Conservation (phyloP, 2,888 invertebrate genomes). For the Erebia palarica region DNA sequence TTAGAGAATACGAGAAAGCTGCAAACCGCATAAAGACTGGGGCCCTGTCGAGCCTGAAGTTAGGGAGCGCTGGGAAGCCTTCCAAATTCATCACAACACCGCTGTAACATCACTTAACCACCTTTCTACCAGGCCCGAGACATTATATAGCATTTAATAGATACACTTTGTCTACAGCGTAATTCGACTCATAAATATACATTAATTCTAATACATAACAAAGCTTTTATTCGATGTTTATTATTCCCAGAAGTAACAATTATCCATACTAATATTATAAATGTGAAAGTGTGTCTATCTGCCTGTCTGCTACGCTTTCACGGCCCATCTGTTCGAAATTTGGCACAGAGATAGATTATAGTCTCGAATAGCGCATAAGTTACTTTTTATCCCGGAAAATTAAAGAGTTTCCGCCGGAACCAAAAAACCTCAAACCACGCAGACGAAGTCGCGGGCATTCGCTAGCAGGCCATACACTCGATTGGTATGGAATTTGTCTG, state of each 20-base stretch:
- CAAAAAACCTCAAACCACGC: too few relatives aligned
- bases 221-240: not conserved
- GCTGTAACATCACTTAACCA: slow-evolving; percentile 8
- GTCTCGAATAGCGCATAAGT: too few relatives aligned
- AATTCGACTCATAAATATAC: not conserved
- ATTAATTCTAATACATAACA: not conserved
- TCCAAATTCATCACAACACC: slow-evolving; percentile 25
- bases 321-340: too few relatives aligned
- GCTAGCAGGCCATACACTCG: too few relatives aligned
- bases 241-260: not conserved
- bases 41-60: slow-evolving; percentile 79
- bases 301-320: too few relatives aligned
- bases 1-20: slow-evolving; percentile 62
- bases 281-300: too few relatives aligned
- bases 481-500: too few relatives aligned
- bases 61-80: slow-evolving; percentile 60
- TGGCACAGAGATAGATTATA: too few relatives aligned
- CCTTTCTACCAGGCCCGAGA: slow-evolving; percentile 10
- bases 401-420: too few relatives aligned
- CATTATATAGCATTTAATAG: not conserved
- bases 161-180: not conserved
- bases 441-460: too few relatives aligned
- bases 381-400: too few relatives aligned
- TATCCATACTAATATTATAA: slow-evolving; percentile 1
- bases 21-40: slow-evolving; percentile 75